Base-by-base conservation (phyloP, 2,888 invertebrate genomes). In the Dione vanillae region DNA sequence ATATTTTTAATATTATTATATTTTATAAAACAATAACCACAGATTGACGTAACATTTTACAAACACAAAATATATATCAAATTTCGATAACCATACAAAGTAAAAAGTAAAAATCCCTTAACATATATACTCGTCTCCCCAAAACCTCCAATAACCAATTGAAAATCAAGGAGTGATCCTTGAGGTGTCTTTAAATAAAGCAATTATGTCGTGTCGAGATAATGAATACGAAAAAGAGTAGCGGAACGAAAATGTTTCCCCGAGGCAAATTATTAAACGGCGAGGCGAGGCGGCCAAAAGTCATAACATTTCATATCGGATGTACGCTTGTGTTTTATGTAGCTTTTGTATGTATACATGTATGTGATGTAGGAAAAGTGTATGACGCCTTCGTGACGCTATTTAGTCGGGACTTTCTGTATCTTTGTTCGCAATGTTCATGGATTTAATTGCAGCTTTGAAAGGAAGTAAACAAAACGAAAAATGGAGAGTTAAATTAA, bases 151-250 rank as follows among this genome's bases (percentile, higher is more conserved):
- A 16, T n/a, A 16, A 41, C 52, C 9, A 35, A 35, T 7, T 7
- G 2, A 27, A 35, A 54, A 9, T 59, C 19, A n/a, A 51, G 41
- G 69, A 40, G 35, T 45, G 65, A 71, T 58, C 64, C 49, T 67
- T 27, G 45, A 62, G 70, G 65, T 65, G 66, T 61, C 49, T 65
- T 65, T 56, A 71, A 71, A 69, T 62, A 64, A 69, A 66, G 52
- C 71, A 66, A 73, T 73, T 69, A 73, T 58, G 69, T 59, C 37
- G 40, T 54, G 41, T 65, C 41, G 64, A 64, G 27, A 3, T 27
- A 45, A 64, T 65, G 70, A 73, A 71, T 73, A 66, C 67, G 41
- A 64, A 69, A 71, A 61, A 16, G 68, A 52, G 52, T 35, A 59
- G 56, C 40, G 20, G 51, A 47, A 56, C 54, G 59, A 56, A 51